Evolutionary conservation across 2,888 invertebrate species (phyloP).

Genomic region (Catocala nupta): DNA sequence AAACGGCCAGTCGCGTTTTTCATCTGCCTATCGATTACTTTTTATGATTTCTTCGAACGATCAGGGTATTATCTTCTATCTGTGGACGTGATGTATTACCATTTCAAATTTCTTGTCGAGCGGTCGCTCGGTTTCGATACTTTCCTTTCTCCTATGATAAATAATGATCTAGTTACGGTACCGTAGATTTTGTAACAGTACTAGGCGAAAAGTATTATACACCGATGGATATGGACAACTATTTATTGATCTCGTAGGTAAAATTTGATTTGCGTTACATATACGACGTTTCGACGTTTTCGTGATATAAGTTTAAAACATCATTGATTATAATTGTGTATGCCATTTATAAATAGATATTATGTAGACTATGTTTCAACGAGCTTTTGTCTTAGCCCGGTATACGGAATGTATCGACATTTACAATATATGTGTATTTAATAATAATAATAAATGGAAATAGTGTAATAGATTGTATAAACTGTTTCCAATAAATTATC

Average conservation of each 20-base stretch:
- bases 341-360: conserved; percentile 68
- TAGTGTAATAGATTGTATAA: conserved; percentile 68
- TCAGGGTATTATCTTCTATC: conserved; percentile 62
- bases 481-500: conserved; percentile 55
- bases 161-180: conserved; percentile 23
- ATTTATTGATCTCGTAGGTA: conserved; percentile 65
- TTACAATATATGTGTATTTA: conserved; percentile 58
- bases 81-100: conserved; percentile 25
- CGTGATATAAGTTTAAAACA: conserved; percentile 71
- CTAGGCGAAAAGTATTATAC: conserved; percentile 41
- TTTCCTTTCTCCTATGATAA: conserved; percentile 33
- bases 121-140: conserved; percentile 39
- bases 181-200: conserved; percentile 42
- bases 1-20: conserved; percentile 48
- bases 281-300: conserved; percentile 46
- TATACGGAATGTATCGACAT: conserved; percentile 71
- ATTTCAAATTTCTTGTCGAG: conserved; percentile 39
- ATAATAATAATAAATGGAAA: conserved; percentile 57
- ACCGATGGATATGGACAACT: conserved; percentile 40
- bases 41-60: conserved; percentile 52
- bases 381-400: conserved; percentile 85
- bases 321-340: conserved; percentile 63
- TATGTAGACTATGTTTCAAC: conserved; percentile 79
- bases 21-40: conserved; percentile 52
- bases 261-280: conserved; percentile 64